Conservation (phyloP, 92 coral and sea anemone genomes). For the Chrysogorgia sp. region DNA sequence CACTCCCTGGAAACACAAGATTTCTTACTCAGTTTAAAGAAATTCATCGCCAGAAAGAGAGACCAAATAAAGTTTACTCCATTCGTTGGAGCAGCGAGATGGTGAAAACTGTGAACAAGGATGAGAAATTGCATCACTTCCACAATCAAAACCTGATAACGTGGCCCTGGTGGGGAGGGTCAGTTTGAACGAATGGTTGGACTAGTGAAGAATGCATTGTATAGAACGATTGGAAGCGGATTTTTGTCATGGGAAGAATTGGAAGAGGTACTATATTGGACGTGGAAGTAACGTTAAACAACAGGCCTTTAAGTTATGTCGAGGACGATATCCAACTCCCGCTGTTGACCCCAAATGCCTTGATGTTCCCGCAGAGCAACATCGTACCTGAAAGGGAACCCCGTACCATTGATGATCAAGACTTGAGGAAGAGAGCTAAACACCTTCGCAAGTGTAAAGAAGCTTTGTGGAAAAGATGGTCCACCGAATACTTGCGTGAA, state of each 20-base stretch:
- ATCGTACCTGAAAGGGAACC: slow-evolving; percentile 13
- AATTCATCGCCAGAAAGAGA: slow-evolving; percentile 12
- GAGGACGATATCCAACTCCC: slow-evolving; percentile 8
- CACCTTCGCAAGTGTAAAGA: slow-evolving; percentile 18
- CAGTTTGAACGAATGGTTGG: slow-evolving; percentile 16
- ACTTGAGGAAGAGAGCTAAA: slow-evolving; percentile 12
- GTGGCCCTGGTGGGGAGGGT: background rate
- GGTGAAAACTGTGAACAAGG: background rate
- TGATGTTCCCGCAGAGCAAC: slow-evolving; percentile 14
- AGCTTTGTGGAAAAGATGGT: no score
- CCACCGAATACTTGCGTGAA: no score
- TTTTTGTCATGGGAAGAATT: background rate
- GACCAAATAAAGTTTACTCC: background rate
- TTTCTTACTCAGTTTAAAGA: background rate
- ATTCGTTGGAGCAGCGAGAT: background rate
- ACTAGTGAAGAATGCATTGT: slow-evolving; percentile 8
- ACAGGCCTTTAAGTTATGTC: slow-evolving; percentile 13
- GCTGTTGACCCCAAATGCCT: slow-evolving; percentile 15
- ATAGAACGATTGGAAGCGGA: background rate
- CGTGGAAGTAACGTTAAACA: slow-evolving; percentile 2
- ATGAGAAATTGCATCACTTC: background rate
- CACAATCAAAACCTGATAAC: background rate
- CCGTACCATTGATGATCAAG: background rate
- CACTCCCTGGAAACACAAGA: background rate
- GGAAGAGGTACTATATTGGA: slow-evolving; percentile 1